Conservation (phyloP, 1,140 invertebrate genomes). For the Leptinotarsa texana region DNA sequence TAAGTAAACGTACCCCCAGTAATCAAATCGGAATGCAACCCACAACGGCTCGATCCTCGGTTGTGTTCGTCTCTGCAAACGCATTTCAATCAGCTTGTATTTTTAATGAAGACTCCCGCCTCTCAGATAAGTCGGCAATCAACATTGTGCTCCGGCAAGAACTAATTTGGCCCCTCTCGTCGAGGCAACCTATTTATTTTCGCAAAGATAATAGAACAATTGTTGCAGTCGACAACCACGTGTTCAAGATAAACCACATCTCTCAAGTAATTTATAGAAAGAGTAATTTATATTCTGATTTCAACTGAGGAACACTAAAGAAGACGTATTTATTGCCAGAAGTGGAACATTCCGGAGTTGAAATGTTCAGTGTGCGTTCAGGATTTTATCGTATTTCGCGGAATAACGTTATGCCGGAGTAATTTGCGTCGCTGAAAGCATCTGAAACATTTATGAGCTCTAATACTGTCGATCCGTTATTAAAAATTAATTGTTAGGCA, state of each 20-base stretch:
- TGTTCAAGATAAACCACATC: constrained; percentile 24
- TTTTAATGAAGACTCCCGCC: no score
- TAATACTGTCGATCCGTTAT: no score
- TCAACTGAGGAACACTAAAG: constrained; percentile 15
- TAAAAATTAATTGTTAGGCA: no score
- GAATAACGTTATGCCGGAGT: background rate
- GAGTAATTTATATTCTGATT: constrained; percentile 25
- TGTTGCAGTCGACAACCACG: constrained; percentile 25
- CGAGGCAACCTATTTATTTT: constrained; percentile 2
- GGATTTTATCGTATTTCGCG: constrained; percentile 7
- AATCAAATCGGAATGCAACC: no score
- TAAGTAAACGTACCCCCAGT: no score
- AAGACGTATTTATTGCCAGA: constrained; percentile 18
- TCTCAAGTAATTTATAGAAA: constrained; percentile 23
- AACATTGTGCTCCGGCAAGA: background rate
- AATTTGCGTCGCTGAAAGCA: background rate
- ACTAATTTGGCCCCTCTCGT: background rate
- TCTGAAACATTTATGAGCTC: background rate
- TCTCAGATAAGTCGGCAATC: no score
- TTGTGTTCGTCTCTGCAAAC: no score
- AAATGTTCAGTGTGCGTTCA: background rate
- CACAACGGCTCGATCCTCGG: no score
- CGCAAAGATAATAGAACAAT: constrained; percentile 26
- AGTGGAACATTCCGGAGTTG: background rate
- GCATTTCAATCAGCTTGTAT: no score